Evolutionary conservation across 2,888 invertebrate species (phyloP), one percentile per base, ranked within the genome.

Genomic region (Alviniconcha strummeri): DNA sequence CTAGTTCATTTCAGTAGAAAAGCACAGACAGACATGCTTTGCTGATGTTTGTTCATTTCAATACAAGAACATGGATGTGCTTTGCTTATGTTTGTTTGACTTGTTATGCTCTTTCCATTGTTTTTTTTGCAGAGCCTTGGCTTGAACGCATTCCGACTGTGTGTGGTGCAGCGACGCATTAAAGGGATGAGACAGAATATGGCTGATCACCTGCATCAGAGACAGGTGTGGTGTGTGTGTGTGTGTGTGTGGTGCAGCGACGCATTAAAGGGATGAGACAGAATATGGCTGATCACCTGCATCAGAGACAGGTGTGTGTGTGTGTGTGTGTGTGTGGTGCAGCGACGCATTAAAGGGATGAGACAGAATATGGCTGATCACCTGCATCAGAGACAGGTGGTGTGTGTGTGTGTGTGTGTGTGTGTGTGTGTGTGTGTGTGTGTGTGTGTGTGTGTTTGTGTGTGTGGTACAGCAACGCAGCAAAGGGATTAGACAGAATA

Each of bases 181-280:
- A 90, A 91, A 84, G 80, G 82, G 69, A 90, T 91, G 89, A 89
- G 90, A 80, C 84, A 84, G 19, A 84, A 86, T 72, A 86, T 90
- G 87, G 90, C 90, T 9, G 84, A 86, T 67, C 88, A 90, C 52
- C 85, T 89, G 60, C 52, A 87, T 67, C 36, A 36, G 36, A 36
- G 36, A 36, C 36, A 36, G 36, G 36, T 36, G 36, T 0, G 36
- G 36, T 36, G 36, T 36, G 36, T 36, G 36, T 36, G 36, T 36
- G 36, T 36, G 36, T 36, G 36, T 36, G 36, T 36, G 36, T 36
- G 36, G 36, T 36, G 3, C 36, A 36, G 36, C 36, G 36, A 36
- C 3, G 36, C 36, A 36, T 36, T 3, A 36, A 36, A 36, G 36
- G 36, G 36, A 36, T 36, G 36, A 36, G 36, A 36, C 36, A 36